These are phyloP conservation scores for Porites divaricata DNA, from an alignment of 92 coral and sea anemone genomes.

Conservation along the genomic window DNA sequence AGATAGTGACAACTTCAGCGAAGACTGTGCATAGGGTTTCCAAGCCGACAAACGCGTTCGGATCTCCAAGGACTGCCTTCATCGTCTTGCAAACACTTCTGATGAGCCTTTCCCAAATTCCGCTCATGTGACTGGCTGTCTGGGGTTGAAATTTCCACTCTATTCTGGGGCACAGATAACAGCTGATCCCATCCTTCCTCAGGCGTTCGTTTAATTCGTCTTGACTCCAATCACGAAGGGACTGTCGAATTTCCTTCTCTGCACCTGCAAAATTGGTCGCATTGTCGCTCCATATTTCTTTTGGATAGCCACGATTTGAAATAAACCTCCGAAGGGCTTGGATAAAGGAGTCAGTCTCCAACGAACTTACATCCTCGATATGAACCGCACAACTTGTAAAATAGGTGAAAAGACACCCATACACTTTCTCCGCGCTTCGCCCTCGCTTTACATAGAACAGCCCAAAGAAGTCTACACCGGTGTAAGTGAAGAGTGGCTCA, in stretches of 20 bases:
- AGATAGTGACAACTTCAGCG: conserved; percentile 57
- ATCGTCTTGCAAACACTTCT: conserved; percentile 43
- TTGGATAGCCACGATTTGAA: conserved; percentile 35
- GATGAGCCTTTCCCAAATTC: conserved; percentile 46
- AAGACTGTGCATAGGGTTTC: conserved; percentile 56
- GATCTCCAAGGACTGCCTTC: conserved; percentile 45
- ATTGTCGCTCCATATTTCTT: conserved; percentile 58
- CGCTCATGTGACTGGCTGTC: conserved; percentile 17
- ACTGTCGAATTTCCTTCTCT: conserved; percentile 32
- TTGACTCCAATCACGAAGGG: conserved; percentile 1
- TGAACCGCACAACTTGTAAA: conserved; percentile 45
- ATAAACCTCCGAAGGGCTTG: conserved; percentile 47
- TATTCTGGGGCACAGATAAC: conserved; percentile 8
- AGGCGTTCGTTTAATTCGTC: conserved; percentile 1
- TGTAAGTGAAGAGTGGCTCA: conserved; percentile 42
- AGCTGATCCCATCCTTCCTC: conserved; percentile 5
- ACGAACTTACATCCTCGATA: conserved; percentile 55
- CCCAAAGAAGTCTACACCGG: conserved; percentile 47
- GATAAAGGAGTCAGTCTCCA: neutral
- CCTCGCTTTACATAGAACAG: conserved; percentile 44
- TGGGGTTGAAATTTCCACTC: conserved; percentile 41
- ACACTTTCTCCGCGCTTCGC: conserved; percentile 35
- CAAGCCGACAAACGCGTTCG: conserved; percentile 30
- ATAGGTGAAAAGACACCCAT: conserved; percentile 62
- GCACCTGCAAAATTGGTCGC: conserved; percentile 38